Base-by-base conservation (phyloP, 37 sponge, comb jelly and placozoan genomes). In the Ianthella basta region DNA sequence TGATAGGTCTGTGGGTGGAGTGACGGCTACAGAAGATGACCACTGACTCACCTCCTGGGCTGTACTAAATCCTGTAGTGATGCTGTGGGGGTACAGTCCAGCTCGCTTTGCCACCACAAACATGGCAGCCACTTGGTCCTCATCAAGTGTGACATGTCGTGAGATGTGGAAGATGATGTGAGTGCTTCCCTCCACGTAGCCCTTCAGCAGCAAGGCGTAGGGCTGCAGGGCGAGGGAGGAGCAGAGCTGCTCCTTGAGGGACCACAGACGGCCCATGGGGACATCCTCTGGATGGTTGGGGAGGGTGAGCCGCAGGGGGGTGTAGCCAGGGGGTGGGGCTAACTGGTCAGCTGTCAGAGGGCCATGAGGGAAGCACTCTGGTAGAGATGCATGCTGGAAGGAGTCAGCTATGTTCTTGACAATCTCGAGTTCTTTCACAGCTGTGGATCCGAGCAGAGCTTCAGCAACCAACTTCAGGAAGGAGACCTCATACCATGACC, bases 141-240 rank as follows among this genome's bases (percentile, higher is more conserved):
- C 50, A 10, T 44, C 50, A 44, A 44, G 50, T 8, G 50, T 10
- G 50, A 44, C 50, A 44, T 8, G 50, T 8, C 8, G 50, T 44
- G 50, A 44, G 50, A 44, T 44, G 50, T 44, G 40, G 53, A 75
- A 75, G 54, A 75, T 24, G n/a, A 50, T 53, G n/a, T 20, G 44
- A 25, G 54, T 50, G 40, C 78, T 75, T 50, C 78, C 78, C 21
- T 19, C 25, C 78, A 53, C 12, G 78, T 75, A 75, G 78, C 78
- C 78, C 78, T 50, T 75, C 25, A 75, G 78, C 18, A 75, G 78
- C 50, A 75, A 44, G 78, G 78, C 44, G 54, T 75, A 44, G 78
- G 23, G 23, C 21, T 40, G 78, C 50, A 75, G 78, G 53, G 37
- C 15, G 54, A 75, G 78, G 78, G 78, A 2, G 54, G 54, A 53